These are phyloP conservation scores for Alloplasta piceator DNA, from an alignment of 2,888 invertebrate genomes.

Conservation along the genomic window DNA sequence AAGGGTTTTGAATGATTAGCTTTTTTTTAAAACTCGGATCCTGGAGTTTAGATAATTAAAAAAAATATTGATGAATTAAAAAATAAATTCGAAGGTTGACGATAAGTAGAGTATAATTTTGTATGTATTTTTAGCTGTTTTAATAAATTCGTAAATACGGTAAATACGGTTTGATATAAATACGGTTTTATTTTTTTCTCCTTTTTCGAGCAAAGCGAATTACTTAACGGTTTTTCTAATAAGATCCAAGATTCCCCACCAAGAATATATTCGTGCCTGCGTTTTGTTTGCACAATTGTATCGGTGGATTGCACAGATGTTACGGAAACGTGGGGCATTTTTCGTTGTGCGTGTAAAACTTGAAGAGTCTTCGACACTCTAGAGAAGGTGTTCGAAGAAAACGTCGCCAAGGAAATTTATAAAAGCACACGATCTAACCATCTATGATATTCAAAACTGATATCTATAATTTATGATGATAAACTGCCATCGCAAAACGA, in stretches of 20 bases:
- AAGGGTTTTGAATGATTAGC: neutral
- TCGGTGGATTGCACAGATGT: conserved; percentile 74
- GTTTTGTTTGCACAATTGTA: conserved; percentile 76
- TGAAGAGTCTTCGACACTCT: neutral
- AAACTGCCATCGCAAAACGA: conserved; percentile 6
- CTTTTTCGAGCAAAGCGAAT: neutral
- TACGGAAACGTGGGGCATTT: conserved; percentile 52
- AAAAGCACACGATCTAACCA: conserved; percentile 20
- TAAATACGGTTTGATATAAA: conserved; percentile 28
- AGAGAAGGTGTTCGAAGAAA: neutral
- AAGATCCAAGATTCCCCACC: conserved; percentile 40
- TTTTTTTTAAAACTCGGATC: too few relatives aligned
- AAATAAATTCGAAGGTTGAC: too few relatives aligned
- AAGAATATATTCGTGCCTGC: conserved; percentile 6
- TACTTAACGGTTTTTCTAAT: conserved; percentile 43
- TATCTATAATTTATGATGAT: conserved; percentile 14
- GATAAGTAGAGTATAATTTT: too few relatives aligned
- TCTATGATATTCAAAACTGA: neutral
- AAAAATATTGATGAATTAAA: too few relatives aligned
- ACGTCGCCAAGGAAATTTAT: conserved; percentile 12
- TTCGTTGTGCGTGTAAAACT: neutral
- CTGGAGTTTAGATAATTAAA: too few relatives aligned
- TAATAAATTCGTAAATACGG: conserved; percentile 24
- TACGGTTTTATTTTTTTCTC: neutral
- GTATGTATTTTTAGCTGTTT: neutral